phyloP scores from a whole-genome alignment of 2,888 invertebrate species.

The Acrobeloides nanus region DNA sequence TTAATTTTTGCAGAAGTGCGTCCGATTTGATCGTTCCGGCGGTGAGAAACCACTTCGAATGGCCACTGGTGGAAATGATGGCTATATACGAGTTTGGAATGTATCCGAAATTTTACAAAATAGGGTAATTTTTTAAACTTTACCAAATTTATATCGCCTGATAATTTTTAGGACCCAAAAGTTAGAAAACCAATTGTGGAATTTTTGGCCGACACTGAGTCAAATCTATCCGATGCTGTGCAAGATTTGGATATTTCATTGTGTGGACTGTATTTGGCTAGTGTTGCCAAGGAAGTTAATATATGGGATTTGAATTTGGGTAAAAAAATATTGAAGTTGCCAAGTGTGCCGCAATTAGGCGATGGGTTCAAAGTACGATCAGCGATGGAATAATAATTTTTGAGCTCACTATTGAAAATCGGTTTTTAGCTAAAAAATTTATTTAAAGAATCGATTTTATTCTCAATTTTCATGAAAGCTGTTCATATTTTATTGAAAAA shows the following conservation, averaged over 20 bases:
- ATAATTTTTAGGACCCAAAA: background rate
- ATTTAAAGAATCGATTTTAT: constrained; percentile 10
- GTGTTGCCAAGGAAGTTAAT: constrained; percentile 13
- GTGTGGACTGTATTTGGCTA: constrained; percentile 17
- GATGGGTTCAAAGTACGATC: constrained; percentile 24
- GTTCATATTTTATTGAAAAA: too few relatives aligned
- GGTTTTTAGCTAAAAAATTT: background rate
- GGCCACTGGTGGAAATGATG: constrained; percentile 46
- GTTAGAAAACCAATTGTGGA: background rate
- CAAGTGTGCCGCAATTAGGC: constrained; percentile 23
- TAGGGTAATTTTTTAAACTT: constrained; percentile 17
- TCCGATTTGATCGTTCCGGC: constrained; percentile 30
- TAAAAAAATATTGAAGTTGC: constrained; percentile 23
- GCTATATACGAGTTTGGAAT: constrained; percentile 43
- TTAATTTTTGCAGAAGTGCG: constrained; percentile 39
- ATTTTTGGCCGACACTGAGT: background rate
- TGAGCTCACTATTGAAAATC: background rate
- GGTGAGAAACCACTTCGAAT: constrained; percentile 25
- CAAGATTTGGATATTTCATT: constrained; percentile 23
- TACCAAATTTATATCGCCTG: background rate
- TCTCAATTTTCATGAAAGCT: constrained; percentile 6
- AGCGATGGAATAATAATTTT: background rate
- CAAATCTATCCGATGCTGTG: constrained; percentile 5
- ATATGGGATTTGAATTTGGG: constrained; percentile 34
- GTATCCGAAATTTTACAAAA: constrained; percentile 14